phyloP scores from a whole-genome alignment of 2,888 invertebrate species.

The Chelonus formosanus region DNA sequence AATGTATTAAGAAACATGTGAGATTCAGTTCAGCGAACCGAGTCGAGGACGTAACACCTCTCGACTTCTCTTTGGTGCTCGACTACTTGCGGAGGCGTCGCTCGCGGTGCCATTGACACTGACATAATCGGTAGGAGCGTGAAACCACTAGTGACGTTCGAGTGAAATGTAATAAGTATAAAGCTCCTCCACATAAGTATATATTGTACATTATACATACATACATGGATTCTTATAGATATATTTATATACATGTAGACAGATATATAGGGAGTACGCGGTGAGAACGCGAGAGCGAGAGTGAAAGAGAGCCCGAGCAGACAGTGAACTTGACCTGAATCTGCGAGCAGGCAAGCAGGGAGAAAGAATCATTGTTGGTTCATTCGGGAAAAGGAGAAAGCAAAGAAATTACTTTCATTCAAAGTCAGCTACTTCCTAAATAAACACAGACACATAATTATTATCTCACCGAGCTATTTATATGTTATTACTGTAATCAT shows the following conservation, averaged over 20 bases:
- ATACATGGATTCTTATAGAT: too few relatives aligned
- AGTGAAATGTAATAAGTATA: slow-evolving; percentile 48
- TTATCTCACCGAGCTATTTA: neutral
- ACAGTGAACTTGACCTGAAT: slow-evolving; percentile 53
- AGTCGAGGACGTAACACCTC: slow-evolving; percentile 43
- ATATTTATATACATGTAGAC: too few relatives aligned
- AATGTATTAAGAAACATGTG: slow-evolving; percentile 21
- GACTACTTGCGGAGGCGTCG: slow-evolving; percentile 5
- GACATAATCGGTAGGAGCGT: slow-evolving; percentile 54
- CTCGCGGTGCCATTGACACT: slow-evolving; percentile 59
- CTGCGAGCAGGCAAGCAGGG: slow-evolving; percentile 40
- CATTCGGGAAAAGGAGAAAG: slow-evolving; percentile 50
- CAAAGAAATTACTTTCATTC: slow-evolving; percentile 57
- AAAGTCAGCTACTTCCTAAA: slow-evolving; percentile 32
- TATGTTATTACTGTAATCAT: neutral
- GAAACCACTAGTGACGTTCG: slow-evolving; percentile 43
- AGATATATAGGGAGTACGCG: neutral
- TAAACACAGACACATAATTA: neutral
- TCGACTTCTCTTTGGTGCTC: neutral
- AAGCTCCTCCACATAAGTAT: slow-evolving; percentile 41
- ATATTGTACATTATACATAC: neutral
- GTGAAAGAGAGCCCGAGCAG: slow-evolving; percentile 38
- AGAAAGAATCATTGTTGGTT: slow-evolving; percentile 51
- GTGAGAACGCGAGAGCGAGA: slow-evolving; percentile 29
- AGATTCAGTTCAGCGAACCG: slow-evolving; percentile 59